A percentile compares a stretch with the other conserved stretches of the same genome.
phyloP scores from a whole-genome alignment of 2,113 vertebrate genomes.

The Ptyas mucosa region DNA sequence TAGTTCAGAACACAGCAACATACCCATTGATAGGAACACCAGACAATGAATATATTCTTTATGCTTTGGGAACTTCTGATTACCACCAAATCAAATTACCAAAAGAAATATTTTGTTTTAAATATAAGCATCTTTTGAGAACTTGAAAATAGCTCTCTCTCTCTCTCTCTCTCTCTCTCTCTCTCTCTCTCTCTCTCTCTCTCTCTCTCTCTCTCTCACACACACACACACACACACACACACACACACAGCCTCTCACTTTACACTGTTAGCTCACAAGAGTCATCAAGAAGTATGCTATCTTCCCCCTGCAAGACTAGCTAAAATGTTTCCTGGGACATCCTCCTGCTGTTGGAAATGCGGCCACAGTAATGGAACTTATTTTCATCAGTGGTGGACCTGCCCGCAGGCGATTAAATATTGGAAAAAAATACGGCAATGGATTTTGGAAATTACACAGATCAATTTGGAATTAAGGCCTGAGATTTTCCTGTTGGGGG shows the following conservation, averaged over 20 bases:
- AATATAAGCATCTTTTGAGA: neutral
- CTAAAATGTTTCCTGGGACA: too few relatives aligned
- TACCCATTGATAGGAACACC: neutral
- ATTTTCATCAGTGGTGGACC: too few relatives aligned
- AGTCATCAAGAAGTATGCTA: neutral
- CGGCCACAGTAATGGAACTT: too few relatives aligned
- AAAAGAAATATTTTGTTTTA: neutral
- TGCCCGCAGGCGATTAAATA: too few relatives aligned
- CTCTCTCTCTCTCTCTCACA: too few relatives aligned
- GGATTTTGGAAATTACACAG: too few relatives aligned
- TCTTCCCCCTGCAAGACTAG: too few relatives aligned
- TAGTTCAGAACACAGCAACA: neutral
- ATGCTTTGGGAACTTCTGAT: neutral
- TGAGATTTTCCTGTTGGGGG: too few relatives aligned
- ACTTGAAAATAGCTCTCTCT: neutral
- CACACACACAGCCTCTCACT: neutral
- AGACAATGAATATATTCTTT: neutral
- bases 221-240: neutral
- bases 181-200: neutral
- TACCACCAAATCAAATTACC: neutral
- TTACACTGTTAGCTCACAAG: neutral
- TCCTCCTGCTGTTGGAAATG: too few relatives aligned
- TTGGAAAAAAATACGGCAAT: too few relatives aligned
- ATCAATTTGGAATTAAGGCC: too few relatives aligned
- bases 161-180: too few relatives aligned